Base-by-base conservation (phyloP, 2,113 vertebrate species). In the Epinephelus lanceolatus region DNA sequence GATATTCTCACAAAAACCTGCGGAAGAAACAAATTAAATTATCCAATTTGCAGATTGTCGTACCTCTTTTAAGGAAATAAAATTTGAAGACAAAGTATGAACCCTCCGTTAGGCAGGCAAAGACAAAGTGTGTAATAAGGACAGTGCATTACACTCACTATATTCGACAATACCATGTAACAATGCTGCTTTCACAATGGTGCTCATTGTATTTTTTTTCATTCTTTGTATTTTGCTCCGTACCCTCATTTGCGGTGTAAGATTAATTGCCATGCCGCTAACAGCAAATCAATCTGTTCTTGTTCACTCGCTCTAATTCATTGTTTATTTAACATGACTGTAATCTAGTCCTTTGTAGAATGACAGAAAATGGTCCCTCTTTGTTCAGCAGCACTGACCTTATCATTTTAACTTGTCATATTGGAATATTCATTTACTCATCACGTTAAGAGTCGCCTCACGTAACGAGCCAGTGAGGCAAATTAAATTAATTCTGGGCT, bases 331-430 rank as follows among this genome's bases (percentile, higher is more conserved):
- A 88, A 89, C 70, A 57, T 17, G 61, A 91, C 78, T 80, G 70
- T 80, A 86, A 89, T 90, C 23, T 81, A 63, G 84, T 86, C 59
- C 25, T 84, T 90, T 89, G 81, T 75, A 25, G 13, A 88, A 83
- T 73, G 80, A 82, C 51, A 86, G 75, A 85, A 91, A 87, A 86
- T 60, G 67, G 17, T 79, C 72, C 23, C 8, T 84, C 84, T 91
- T 90, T 91, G 81, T 84, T 79, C 83, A 80, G 71, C 86, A 10
- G 80, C 85, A 67, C 75, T 94, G 93, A 93, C 92, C 92, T 92
- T 91, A 89, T 94, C 88, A 85, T 90, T 92, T 89, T 76, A 80
- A 91, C 87, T 84, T 92, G 90, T 91, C 89, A 91, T 83, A 88
- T 87, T 86, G 69, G 63, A 89, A 84, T 55, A 78, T 70, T 91